A percentile compares a stretch with the other conserved stretches of the same genome.
phyloP scores from a whole-genome alignment of 2,888 invertebrate species.

The Metalampra italica region DNA sequence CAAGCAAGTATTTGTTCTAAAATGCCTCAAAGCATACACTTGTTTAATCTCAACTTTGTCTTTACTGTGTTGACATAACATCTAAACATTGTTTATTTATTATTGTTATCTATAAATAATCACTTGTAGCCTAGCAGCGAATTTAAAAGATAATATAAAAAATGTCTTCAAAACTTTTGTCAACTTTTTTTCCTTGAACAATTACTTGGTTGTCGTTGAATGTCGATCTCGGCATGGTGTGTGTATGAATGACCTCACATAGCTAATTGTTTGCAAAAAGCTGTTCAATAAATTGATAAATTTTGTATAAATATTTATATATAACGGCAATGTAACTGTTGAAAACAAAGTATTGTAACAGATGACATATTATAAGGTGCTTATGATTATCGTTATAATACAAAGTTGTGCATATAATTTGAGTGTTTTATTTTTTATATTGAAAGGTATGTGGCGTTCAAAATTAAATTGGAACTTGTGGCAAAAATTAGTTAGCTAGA shows the following conservation, averaged over 20 bases:
- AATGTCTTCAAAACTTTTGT: no score
- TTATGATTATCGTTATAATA: slow-evolving; percentile 78
- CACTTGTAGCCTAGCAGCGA: no score
- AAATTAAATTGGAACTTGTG: no score
- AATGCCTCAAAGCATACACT: background rate
- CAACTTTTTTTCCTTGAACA: background rate
- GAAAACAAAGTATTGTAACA: slow-evolving; percentile 72
- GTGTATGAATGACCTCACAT: background rate
- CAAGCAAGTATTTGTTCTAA: no score
- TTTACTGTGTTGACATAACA: no score
- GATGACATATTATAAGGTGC: slow-evolving; percentile 77
- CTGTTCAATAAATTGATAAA: slow-evolving; percentile 65
- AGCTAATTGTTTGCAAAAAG: slow-evolving; percentile 51
- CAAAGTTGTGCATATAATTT: slow-evolving; percentile 73
- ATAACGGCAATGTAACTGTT: slow-evolving; percentile 74
- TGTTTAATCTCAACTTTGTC: no score
- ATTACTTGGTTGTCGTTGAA: background rate
- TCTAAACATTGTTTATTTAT: no score
- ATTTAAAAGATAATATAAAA: no score
- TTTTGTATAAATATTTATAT: slow-evolving; percentile 77
- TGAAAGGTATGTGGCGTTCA: no score
- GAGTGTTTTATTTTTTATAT: slow-evolving; percentile 30
- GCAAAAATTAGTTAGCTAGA: no score
- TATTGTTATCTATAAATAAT: no score
- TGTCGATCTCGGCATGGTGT: background rate